Conservation (phyloP, 2,113 vertebrate genomes). For the Trematomus loennbergii region DNA sequence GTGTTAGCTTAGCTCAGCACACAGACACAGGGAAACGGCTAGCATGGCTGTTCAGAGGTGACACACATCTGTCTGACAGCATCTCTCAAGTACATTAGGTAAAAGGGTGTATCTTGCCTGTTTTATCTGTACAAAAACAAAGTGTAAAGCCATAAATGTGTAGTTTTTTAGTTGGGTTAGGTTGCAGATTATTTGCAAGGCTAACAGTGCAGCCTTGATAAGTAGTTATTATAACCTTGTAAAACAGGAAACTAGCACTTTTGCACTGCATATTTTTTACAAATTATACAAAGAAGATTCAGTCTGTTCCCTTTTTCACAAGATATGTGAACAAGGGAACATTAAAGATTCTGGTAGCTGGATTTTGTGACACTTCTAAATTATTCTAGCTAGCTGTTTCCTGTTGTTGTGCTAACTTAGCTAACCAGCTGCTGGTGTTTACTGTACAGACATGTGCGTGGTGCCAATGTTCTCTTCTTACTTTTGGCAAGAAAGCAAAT, state of each 20-base stretch:
- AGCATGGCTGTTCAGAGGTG: not conserved
- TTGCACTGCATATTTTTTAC: not conserved
- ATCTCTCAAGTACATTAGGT: not conserved
- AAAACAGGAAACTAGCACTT: not conserved
- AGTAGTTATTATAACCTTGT: too few relatives aligned
- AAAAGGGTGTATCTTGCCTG: not conserved
- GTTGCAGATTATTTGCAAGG: not conserved
- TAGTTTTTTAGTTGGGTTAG: not conserved
- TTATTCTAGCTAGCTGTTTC: not conserved
- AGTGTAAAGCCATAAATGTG: too few relatives aligned
- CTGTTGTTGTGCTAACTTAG: slow-evolving; percentile 9
- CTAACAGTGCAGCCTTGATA: not conserved
- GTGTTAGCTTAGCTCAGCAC: not conserved
- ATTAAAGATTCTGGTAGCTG: not conserved
- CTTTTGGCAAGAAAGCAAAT: not conserved
- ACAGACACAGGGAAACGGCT: not conserved
- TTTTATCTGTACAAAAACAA: too few relatives aligned
- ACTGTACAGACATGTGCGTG: not conserved
- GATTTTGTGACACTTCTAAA: not conserved
- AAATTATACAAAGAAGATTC: not conserved
- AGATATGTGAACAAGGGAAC: not conserved
- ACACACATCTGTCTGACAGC: not conserved
- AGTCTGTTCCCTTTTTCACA: too few relatives aligned
- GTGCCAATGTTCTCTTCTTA: not conserved
- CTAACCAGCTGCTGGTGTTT: not conserved